Base-by-base conservation (phyloP, 2,888 invertebrate species). In the Noctua janthe region DNA sequence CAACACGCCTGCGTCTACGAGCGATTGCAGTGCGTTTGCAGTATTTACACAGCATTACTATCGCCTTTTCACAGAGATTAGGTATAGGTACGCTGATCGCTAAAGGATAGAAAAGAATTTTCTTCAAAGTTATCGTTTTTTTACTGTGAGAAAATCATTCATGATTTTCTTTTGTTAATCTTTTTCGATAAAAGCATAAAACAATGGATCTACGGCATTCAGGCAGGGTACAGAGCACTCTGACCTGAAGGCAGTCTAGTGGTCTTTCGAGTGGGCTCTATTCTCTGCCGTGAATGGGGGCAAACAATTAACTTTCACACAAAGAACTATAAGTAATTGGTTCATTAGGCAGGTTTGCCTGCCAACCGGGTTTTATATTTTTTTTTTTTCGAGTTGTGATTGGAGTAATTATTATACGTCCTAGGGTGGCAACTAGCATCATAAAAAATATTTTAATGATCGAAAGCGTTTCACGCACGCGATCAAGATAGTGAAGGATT, bases 271-370 rank as follows among this genome's bases (percentile, higher is more conserved):
- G 43, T 23, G 69, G 51, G n/a, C 56, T 64, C 75, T 73, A 83
- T 75, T 83, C 83, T 77, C n/a, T 66, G 23, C 72, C 72, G 54
- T 77, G 76, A 86, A 83, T 80, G 70, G 43, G 43, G 59, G 17
- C 73, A 78, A 86, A 64, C 84, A 76, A 83, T 83, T 74, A 71
- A 76, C 13, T 67, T 80, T 64, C 77, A 71, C 54, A 85, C 80
- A 80, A 83, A 80, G 77, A 80, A 80, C 23, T 76, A 56, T 86
- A 35, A 35, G 35, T 35, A 83, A 86, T 80, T 76, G 84, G 81
- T 64, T 86, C 77, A 84, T 83, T 78, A 86, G 62, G 62, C 47
- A 67, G 69, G 49, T 73, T 80, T 64, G 5, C 59, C 39, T 80
- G 39, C 62, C 71, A 69, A 73, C 71, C 17, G 62, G 47, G 51